Evolutionary conservation across 2,113 vertebrate species (phyloP).

Genomic region (Pholis gunnellus): DNA sequence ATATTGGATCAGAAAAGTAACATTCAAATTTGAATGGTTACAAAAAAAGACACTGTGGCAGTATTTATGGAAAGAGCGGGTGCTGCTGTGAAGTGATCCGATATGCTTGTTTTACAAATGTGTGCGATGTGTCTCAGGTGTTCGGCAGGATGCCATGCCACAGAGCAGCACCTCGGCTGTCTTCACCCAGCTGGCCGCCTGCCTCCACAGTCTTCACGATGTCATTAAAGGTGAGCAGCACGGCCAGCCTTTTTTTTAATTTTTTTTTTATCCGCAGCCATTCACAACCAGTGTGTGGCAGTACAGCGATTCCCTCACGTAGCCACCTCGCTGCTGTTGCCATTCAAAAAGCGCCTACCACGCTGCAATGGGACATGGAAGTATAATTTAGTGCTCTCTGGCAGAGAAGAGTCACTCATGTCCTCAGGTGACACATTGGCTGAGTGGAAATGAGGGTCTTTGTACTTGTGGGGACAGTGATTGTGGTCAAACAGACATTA

Average conservation of each 20-base stretch:
- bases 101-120: slow-evolving; percentile 18
- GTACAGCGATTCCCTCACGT: neutral
- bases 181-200: slow-evolving; percentile 90
- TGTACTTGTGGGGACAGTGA: slow-evolving; percentile 6
- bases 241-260: neutral
- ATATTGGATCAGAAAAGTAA: neutral
- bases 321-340: neutral
- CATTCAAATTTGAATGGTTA: neutral
- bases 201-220: slow-evolving; percentile 92
- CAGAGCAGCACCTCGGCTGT: slow-evolving; percentile 90
- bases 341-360: slow-evolving; percentile 18
- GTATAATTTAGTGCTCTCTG: slow-evolving; percentile 8
- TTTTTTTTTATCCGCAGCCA: neutral
- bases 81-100: neutral
- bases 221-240: slow-evolving; percentile 89
- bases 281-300: neutral
- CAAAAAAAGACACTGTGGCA: neutral
- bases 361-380: neutral
- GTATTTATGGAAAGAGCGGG: neutral
- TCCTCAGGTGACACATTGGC: neutral
- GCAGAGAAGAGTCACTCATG: slow-evolving; percentile 4
- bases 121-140: slow-evolving; percentile 70
- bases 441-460: neutral
- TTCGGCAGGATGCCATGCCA: slow-evolving; percentile 87
- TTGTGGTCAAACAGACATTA: slow-evolving; percentile 5